Base-by-base conservation (phyloP, 30 jellyfish, hydroid and myxozoan genomes). In the Aurelia sp. region DNA sequence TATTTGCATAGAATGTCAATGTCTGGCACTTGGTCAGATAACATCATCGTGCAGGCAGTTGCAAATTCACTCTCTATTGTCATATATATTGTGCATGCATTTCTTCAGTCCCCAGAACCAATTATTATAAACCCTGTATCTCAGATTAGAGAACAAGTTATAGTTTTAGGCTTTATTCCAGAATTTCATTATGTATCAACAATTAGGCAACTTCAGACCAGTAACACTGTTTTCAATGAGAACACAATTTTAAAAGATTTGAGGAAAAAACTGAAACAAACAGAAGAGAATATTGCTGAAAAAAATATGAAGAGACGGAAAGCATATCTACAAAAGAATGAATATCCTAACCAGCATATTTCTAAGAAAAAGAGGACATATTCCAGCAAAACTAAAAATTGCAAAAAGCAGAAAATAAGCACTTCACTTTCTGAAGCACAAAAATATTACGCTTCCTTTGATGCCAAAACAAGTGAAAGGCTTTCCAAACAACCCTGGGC, bases 131-230 rank as follows among this genome's bases (percentile, higher is more conserved):
- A 63, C 85, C 67, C 90, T 59, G 24, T 78, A 18, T 24, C 50
- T 60, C 80, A 60, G 15, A 38, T 20, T 38, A 63, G 86, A 18
- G 90, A 59, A 27, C 61, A 18, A 15, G 81, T 78, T 24, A 31
- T 78, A 21, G 60, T 78, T 60, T 24, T 76, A 62, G 90, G 90
- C 38, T 78, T 78, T 35, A 78, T 63, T 65, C 82, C 90, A 59
- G 90, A 78, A 19, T 22, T 60, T 4, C 90, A 78, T 38, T 78
- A 78, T 78, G 74, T 78, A 4, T 78, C 90, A 61, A 78, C 90
- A 59, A 52, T 67, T n/a, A 35, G 44, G 13, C 33, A 19, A 67
- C 60, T 74, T 17, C 90, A 58, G 35, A 40, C 17, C 63, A 58
- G 63, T 63, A 67, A 8, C 52, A 44, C 4, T 67, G 78, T 22